A percentile compares a stretch with the other conserved stretches of the same genome.
Evolutionary conservation across 2,113 vertebrate species (phyloP).

Genomic region (Forbesichthys papilliferus): DNA sequence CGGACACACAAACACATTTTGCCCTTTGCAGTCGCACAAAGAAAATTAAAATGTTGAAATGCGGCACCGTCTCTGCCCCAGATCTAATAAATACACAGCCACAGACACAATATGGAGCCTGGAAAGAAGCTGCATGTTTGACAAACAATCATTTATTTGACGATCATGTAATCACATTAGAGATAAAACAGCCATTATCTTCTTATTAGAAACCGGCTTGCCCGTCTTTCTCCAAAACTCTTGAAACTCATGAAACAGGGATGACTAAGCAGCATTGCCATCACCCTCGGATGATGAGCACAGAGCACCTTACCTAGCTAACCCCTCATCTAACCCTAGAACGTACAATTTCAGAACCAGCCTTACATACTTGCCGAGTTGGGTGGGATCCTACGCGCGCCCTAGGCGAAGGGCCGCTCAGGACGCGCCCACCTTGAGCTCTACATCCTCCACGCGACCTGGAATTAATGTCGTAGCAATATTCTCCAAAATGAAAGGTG

Average conservation of each 20-base stretch:
- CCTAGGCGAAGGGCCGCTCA: too few relatives aligned
- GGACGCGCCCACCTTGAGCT: too few relatives aligned
- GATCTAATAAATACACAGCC: conserved; percentile 9
- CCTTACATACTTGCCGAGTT: too few relatives aligned
- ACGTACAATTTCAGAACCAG: conserved; percentile 9
- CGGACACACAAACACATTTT: not conserved
- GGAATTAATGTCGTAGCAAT: too few relatives aligned
- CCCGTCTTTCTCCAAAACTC: conserved; percentile 25
- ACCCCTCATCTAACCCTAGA: conserved; percentile 29
- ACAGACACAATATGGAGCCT: conserved; percentile 21
- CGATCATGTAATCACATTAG: conserved; percentile 59
- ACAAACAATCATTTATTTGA: conserved; percentile 45
- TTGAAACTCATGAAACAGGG: conserved; percentile 17
- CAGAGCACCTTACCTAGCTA: conserved; percentile 23
- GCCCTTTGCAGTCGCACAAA: conserved; percentile 13
- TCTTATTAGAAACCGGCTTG: conserved; percentile 45
- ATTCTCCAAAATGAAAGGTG: too few relatives aligned
- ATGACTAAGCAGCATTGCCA: conserved; percentile 34
- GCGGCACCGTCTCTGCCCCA: not conserved
- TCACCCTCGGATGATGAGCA: conserved; percentile 1
- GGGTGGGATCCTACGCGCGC: too few relatives aligned
- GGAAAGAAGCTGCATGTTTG: conserved; percentile 28
- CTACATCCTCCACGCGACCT: too few relatives aligned
- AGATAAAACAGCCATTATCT: conserved; percentile 61
- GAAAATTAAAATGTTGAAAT: not conserved